Evolutionary conservation across 2,888 invertebrate species (phyloP).

Genomic region (Alcis repandata): DNA sequence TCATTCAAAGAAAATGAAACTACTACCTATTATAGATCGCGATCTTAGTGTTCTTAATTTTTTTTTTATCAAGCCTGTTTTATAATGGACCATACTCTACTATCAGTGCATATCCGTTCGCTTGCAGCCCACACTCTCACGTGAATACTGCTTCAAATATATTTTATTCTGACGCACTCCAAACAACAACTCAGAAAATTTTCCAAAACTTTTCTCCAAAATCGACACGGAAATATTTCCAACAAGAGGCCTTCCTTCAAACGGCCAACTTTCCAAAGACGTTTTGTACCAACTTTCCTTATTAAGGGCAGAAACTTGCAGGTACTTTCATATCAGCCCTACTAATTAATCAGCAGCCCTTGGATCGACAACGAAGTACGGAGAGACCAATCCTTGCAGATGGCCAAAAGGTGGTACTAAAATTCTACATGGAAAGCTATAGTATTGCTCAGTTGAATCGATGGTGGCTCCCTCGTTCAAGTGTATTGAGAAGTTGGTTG

Average conservation of each 20-base stretch:
- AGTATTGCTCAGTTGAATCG: not conserved
- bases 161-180: slow-evolving; percentile 5
- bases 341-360: slow-evolving; percentile 78
- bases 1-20: too few species aligned
- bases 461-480: not conserved
- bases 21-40: too few species aligned
- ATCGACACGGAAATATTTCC: slow-evolving; percentile 57
- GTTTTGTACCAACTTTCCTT: slow-evolving; percentile 77
- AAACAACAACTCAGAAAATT: slow-evolving; percentile 8
- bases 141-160: too few species aligned
- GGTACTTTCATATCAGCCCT: slow-evolving; percentile 78
- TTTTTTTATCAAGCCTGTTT: too few species aligned
- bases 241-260: slow-evolving; percentile 69
- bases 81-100: too few species aligned
- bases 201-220: slow-evolving; percentile 17
- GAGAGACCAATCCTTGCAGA: not conserved
- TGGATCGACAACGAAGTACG: slow-evolving; percentile 70
- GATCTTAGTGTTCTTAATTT: too few species aligned
- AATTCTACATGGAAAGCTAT: too few species aligned
- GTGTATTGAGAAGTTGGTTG: not conserved
- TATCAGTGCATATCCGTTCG: too few species aligned
- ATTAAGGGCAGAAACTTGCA: slow-evolving; percentile 74
- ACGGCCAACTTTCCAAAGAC: slow-evolving; percentile 77
- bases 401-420: not conserved
- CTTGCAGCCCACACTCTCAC: too few species aligned